A percentile compares a stretch with the other conserved stretches of the same genome.
phyloP scores from a whole-genome alignment of 2,888 invertebrate genomes.

The Willowsia nigromaculata region DNA sequence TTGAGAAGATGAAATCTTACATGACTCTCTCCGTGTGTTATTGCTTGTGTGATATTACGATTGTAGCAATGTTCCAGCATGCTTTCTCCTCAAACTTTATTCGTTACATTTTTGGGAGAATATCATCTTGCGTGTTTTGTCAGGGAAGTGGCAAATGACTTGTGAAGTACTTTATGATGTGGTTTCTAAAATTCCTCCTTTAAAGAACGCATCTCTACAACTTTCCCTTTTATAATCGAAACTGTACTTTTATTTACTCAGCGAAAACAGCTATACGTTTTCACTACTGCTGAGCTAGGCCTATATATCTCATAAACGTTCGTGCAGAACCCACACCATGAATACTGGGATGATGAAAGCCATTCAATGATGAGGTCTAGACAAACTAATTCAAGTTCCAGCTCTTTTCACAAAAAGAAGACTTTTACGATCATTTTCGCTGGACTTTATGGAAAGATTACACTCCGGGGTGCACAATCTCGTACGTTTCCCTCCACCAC shows the following conservation, averaged over 20 bases:
- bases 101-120: not conserved
- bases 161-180: not conserved
- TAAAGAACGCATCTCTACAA: not conserved
- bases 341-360: not conserved
- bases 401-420: not conserved
- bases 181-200: not conserved
- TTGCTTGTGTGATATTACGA: too few species aligned
- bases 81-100: not conserved
- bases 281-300: not conserved
- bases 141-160: not conserved
- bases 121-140: not conserved
- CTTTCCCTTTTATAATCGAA: not conserved
- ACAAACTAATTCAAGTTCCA: not conserved
- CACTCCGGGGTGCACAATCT: slow-evolving; percentile 31
- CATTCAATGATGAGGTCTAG: not conserved
- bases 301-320: not conserved
- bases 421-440: slow-evolving; percentile 47
- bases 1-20: not conserved
- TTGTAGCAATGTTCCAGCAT: too few species aligned
- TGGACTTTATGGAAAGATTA: slow-evolving; percentile 42
- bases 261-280: not conserved
- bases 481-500: not conserved
- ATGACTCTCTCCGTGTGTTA: too few species aligned
- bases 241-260: slow-evolving; percentile 1
- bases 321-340: not conserved